Base-by-base conservation (phyloP, 1,140 invertebrate species). In the Cydia amplana region DNA sequence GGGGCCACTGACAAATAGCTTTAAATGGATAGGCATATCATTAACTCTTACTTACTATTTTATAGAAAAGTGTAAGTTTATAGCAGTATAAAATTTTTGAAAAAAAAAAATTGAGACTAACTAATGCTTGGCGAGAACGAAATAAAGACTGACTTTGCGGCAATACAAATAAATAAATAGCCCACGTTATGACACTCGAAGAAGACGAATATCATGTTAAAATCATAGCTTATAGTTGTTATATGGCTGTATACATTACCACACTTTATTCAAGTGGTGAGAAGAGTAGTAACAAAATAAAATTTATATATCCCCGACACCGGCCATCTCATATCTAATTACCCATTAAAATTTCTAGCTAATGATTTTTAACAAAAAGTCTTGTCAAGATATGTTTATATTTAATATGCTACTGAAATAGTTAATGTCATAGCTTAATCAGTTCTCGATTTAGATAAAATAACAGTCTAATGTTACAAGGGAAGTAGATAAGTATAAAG, bases 381-480 rank as follows among this genome's bases (percentile, higher is more conserved):
- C 65, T 70, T 70, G 36, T 70, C 16, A 70, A 70, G 65, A 70
- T 70, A 70, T 70, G 65, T 70, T 70, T 70, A 70, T 70, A 36
- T 36, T 36, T 32, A 70, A 18, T 67, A 67, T 70, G 65, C 32
- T 70, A 70, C 18, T 36, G 65, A 60, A 70, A 43, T 70, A 70
- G 65, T 70, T 18, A 70, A 70, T 70, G 65, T 70, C 55, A 70
- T 70, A 70, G 65, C 65, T 18, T 70, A 70, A 70, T 70, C 65
- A 70, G 65, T 70, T 70, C 65, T 43, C 65, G 32, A 70, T 32
- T 70, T 43, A 70, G 65, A 70, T 70, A 40, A 70, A 70, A 70
- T 18, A 70, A 43, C 65, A 70, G 65, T 70, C 65, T 70, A 32
- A 70, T 18, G 65, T 36, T 70, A 70, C 28, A 43, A 36, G 55